A percentile compares a stretch with the other conserved stretches of the same genome.
These are phyloP conservation scores for Pseudobourletiella spinata DNA, from an alignment of 1,140 invertebrate species.

Conservation along the genomic window DNA sequence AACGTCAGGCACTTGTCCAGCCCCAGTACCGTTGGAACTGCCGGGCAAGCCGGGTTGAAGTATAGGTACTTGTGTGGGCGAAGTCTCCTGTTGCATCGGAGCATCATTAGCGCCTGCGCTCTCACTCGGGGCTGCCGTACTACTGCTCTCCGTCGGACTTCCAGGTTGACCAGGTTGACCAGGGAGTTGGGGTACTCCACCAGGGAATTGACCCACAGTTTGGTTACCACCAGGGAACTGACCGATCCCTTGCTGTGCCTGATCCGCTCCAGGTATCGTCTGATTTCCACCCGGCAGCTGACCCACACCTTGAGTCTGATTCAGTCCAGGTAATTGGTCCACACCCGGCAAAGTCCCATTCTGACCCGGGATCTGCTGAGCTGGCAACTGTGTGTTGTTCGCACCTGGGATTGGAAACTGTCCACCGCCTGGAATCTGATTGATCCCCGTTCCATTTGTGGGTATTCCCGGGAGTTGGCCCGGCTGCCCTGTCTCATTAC, in stretches of 20 bases:
- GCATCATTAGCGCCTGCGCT: no score
- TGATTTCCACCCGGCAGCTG: neutral
- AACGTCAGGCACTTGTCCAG: no score
- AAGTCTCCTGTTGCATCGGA: no score
- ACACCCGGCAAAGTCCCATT: neutral
- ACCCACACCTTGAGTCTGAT: neutral
- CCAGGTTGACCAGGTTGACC: neutral
- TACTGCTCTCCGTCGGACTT: neutral
- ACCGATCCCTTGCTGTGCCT: no score
- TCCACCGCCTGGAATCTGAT: neutral
- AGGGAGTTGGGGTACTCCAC: neutral
- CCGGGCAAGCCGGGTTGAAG: no score
- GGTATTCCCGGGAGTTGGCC: neutral
- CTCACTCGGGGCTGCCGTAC: no score
- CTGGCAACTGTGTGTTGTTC: neutral
- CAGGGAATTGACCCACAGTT: neutral
- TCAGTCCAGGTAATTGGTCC: slow-evolving; percentile 3
- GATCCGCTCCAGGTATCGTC: neutral
- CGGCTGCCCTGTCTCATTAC: no score
- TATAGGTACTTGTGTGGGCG: no score
- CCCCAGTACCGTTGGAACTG: no score
- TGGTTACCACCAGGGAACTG: no score
- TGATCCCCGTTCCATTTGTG: neutral
- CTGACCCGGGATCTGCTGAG: neutral
- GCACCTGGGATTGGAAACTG: neutral